Base-by-base conservation (phyloP, 2,113 vertebrate species). In the Menidia beryllina region DNA sequence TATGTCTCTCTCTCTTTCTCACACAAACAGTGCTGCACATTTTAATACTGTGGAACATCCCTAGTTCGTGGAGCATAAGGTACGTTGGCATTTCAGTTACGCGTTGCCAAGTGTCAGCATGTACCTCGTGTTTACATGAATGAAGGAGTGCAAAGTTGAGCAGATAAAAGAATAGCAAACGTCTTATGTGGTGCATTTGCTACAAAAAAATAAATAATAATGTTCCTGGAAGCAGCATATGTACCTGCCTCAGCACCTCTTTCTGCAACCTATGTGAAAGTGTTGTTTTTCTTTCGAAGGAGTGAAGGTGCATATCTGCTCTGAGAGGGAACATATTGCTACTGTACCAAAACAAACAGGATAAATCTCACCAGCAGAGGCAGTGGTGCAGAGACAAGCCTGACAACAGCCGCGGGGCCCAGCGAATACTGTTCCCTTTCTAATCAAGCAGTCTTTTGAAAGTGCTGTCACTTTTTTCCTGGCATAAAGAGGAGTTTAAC, bases 321-420 rank as follows among this genome's bases (percentile, higher is more conserved):
- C 72, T 65, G 72, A 82, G 68, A 79, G 69, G 74, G 79, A 62
- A 84, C 81, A 75, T 77, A 76, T 78, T 88, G 60, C 86, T 75
- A 59, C 79, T 82, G 77, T 85, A 89, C 67, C 86, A 86, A 90
- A 87, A 90, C 86, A 91, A 91, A 90, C 84, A 87, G 85, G 85
- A 85, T 91, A 79, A 81, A 90, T 88, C 86, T 90, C 80, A 75
- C 80, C 83, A 82, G 90, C 81, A 65, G 82, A 86, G 88, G 85
- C 85, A 83, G 80, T 48, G 79, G 82, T 71, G 87, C 86, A 73
- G 67, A 86, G 81, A 86, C 34, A n/a, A 83, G 70, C 50, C 72
- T 81, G 87, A 89, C 88, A 85, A 89, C 84, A 90, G 83, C 91
- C 75, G 63, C 83, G 14, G 88, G 90, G 78, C 83, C 79, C 70